phyloP scores from a whole-genome alignment of 2,888 invertebrate genomes.

The Podabrus alpinus region DNA sequence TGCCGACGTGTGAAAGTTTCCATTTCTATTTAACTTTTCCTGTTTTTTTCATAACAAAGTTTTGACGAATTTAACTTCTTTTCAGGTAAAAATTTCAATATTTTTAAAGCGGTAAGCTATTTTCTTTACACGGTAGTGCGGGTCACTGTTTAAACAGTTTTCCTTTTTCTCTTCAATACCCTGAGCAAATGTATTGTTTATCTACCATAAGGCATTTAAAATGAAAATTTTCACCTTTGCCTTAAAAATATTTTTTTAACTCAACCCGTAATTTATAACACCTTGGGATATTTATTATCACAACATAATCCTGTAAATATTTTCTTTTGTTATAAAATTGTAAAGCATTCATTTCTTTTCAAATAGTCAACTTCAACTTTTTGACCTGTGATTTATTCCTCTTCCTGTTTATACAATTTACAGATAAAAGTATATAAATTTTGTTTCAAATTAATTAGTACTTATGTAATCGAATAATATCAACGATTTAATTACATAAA shows the following conservation, averaged over 20 bases:
- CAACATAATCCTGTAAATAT: neutral
- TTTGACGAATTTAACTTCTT: slow-evolving; percentile 12
- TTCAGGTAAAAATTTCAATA: slow-evolving; percentile 10
- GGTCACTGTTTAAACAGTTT: slow-evolving; percentile 2
- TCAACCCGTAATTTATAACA: neutral
- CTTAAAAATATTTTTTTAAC: neutral
- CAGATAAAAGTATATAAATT: neutral
- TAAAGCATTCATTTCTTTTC: neutral
- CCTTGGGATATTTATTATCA: neutral
- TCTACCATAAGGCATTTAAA: neutral
- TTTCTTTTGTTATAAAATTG: neutral
- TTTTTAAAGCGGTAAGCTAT: slow-evolving; percentile 6
- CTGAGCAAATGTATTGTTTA: neutral
- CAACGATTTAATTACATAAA: neutral
- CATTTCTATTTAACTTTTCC: slow-evolving; percentile 16
- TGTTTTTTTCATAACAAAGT: slow-evolving; percentile 8
- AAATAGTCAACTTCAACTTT: neutral
- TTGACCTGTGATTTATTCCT: neutral
- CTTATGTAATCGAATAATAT: neutral
- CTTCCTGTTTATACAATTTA: neutral
- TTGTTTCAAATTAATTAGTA: neutral
- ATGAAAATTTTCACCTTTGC: neutral
- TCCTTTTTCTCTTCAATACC: slow-evolving; percentile 6
- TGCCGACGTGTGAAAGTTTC: slow-evolving; percentile 8
- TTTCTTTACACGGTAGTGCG: neutral